Evolutionary conservation across 2,888 invertebrate species (phyloP).

Genomic region (Hyposoter dolosus): DNA sequence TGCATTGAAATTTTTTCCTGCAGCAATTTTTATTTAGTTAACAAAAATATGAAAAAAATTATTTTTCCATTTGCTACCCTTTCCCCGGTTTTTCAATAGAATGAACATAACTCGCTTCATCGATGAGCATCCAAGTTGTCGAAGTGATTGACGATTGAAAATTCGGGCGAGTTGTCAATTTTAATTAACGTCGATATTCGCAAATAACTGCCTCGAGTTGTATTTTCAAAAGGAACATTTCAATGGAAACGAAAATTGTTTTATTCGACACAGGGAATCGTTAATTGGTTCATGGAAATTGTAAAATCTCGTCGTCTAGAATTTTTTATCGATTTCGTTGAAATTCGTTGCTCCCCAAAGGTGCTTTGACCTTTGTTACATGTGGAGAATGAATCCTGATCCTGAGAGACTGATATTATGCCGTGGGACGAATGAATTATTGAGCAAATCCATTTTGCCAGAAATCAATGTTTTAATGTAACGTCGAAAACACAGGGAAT

Average conservation of each 20-base stretch:
- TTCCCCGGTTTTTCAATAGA: too few relatives aligned
- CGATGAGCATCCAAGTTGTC: not conserved
- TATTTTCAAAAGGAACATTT: not conserved
- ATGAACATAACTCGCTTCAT: not conserved
- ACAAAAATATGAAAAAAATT: too few relatives aligned
- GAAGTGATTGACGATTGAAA: not conserved
- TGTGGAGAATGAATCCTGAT: not conserved
- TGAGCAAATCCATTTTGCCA: not conserved
- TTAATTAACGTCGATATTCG: not conserved
- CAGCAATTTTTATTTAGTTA: not conserved
- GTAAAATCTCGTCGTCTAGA: not conserved
- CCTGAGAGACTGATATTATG: not conserved
- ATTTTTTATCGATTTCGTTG: not conserved
- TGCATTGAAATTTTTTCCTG: too few relatives aligned
- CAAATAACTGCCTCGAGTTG: not conserved
- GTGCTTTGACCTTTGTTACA: not conserved
- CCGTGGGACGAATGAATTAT: not conserved
- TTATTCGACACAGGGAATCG: not conserved
- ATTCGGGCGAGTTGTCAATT: not conserved
- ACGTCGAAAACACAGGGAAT: conserved; percentile 1
- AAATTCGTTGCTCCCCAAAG: not conserved
- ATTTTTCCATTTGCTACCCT: too few relatives aligned
- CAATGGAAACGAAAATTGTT: not conserved
- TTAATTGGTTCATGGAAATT: not conserved
- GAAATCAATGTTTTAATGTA: not conserved